Base-by-base conservation (phyloP, 2,797 vertebrate species). In the Chaenodraco wilsoni region DNA sequence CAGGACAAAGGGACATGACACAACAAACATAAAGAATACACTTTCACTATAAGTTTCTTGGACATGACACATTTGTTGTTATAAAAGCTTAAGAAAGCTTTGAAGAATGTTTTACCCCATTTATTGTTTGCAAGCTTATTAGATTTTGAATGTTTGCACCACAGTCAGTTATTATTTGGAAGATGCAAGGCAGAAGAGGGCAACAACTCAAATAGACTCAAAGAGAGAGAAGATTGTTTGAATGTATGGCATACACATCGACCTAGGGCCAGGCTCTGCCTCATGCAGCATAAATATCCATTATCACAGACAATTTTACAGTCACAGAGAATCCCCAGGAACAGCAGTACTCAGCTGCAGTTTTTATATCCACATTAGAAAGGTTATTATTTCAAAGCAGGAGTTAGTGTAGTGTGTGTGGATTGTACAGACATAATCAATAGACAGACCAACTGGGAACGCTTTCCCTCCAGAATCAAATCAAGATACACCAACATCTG, bases 281-380 rank as follows among this genome's bases (percentile, higher is more conserved):
- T 37, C 33, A 9, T 9, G 33, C 8, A 37, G 33, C 6, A 37
- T 37, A 37, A 37, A 37, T 37, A 37, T 37, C 33, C 33, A 37
- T 37, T 37, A n/a, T 9, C 16, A 48, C 33, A 72, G 52, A 40
- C 63, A 66, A 74, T 60, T 61, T 79, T 82, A 72, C 13, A 67
- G 66, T 54, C 62, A 65, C 66, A 68, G 62, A 81, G 51, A 83
- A 74, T 1, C 33, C 8, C 33, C 33, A 27, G 69, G 44, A 77
- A 78, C 64, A 51, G 58, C 59, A 72, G 13, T 37, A 21, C 72
- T 75, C 52, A 31, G 81, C 68, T 70, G 46, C 27, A 37, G 33
- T 31, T 66, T 48, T 68, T 49, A 69, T 54, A 65, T 44, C 40
- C 65, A 62, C 40, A 54, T 49, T 48, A 45, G 21, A 43, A 51